Evolutionary conservation across 2,113 vertebrate species (phyloP).

Genomic region (Tamias sibiricus): DNA sequence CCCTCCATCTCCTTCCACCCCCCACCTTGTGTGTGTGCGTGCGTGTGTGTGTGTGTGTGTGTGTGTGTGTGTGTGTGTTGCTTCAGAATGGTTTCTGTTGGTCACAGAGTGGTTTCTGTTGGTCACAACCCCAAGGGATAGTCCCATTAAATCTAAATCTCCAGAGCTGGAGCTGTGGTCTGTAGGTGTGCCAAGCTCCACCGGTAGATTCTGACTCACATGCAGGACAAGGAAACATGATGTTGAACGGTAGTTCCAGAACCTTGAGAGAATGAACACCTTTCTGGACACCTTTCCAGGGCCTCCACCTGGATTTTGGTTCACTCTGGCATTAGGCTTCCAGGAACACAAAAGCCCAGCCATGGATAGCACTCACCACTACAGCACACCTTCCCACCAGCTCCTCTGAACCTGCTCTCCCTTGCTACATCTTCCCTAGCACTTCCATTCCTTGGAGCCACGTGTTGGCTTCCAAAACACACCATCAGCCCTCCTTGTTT

Average conservation of each 20-base stretch:
- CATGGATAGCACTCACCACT: too few relatives aligned
- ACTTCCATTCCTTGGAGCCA: not conserved
- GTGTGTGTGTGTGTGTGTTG: too few relatives aligned
- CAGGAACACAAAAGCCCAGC: not conserved
- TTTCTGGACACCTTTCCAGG: not conserved
- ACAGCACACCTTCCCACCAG: not conserved
- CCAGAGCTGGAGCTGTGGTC: not conserved
- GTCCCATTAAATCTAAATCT: not conserved
- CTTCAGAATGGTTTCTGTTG: too few relatives aligned
- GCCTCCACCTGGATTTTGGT: not conserved
- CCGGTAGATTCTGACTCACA: not conserved
- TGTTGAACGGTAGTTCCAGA: not conserved
- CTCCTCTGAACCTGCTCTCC: not conserved
- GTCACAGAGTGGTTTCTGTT: too few relatives aligned
- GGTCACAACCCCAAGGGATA: conserved; percentile 2
- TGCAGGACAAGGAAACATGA: not conserved
- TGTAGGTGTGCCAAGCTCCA: not conserved
- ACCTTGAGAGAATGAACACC: not conserved
- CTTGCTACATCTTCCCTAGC: not conserved
- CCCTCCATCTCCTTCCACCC: fast-evolving
- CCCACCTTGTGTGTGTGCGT: too few relatives aligned
- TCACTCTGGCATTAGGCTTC: not conserved
- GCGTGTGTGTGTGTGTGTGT: too few relatives aligned
- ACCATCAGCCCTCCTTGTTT: not conserved
- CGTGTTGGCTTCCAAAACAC: not conserved